phyloP scores from a whole-genome alignment of 2,113 vertebrate genomes.

The Glaucomys volans region DNA sequence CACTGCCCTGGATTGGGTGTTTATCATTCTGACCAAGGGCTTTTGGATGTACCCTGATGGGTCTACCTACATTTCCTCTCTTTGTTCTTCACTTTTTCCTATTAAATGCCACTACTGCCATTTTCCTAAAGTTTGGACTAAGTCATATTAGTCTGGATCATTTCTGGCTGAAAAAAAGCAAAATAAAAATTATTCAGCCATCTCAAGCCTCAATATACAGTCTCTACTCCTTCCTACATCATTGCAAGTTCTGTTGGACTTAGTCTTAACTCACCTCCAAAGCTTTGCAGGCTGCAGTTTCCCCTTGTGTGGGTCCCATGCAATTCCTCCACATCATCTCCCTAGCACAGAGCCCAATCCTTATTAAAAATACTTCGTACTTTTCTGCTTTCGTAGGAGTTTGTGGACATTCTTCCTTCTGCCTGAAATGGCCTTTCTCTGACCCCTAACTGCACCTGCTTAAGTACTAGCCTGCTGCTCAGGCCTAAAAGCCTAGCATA shows the following conservation, averaged over 20 bases:
- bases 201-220: neutral
- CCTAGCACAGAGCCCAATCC: neutral
- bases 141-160: neutral
- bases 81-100: slow-evolving; percentile 15
- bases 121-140: slow-evolving; percentile 7
- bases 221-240: neutral
- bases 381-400: neutral
- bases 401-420: neutral
- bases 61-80: neutral
- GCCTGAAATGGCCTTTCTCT: neutral
- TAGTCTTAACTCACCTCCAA: neutral
- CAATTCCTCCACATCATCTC: neutral
- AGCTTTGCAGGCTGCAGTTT: neutral
- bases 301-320: neutral
- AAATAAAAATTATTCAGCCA: neutral
- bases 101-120: neutral
- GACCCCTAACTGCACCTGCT: neutral
- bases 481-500: neutral
- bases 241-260: neutral
- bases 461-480: neutral
- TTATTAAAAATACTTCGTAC: neutral
- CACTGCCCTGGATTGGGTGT: neutral
- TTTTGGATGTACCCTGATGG: neutral
- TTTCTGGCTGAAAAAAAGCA: neutral
- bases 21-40: slow-evolving; percentile 5